Percentiles rank a stretch among this genome's conserved stretches.
Evolutionary conservation across 2,113 vertebrate genomes (phyloP).

Genomic region (Clinocottus analis): DNA sequence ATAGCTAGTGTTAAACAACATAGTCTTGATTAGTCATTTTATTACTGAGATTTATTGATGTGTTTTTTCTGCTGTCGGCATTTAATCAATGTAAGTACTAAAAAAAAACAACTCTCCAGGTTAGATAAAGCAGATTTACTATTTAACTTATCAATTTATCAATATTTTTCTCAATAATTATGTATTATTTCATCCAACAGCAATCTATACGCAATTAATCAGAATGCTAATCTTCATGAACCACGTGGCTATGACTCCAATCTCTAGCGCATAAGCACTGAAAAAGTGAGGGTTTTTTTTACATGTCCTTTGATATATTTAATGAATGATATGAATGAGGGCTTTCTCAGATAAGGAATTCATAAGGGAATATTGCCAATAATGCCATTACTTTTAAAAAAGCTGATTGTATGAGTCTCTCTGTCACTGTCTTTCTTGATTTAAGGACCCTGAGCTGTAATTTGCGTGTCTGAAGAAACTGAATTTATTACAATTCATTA

Average conservation of each 20-base stretch:
- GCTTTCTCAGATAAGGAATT: neutral
- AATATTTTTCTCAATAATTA: neutral
- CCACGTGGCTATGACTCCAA: no score
- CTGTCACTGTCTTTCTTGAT: neutral
- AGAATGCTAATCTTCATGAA: neutral
- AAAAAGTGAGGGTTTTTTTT: neutral
- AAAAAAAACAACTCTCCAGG: neutral
- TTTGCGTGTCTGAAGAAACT: neutral
- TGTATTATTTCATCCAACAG: neutral
- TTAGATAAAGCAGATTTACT: neutral
- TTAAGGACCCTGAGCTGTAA: neutral
- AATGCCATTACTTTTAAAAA: neutral
- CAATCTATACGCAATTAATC: neutral
- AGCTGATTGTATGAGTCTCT: neutral
- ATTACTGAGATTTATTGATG: constrained; percentile 8
- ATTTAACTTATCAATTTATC: no score
- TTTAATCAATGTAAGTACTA: neutral
- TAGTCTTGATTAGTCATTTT: constrained; percentile 24
- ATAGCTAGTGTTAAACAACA: constrained; percentile 6
- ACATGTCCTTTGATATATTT: no score
- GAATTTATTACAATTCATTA: neutral
- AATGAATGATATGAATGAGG: no score
- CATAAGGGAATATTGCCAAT: neutral
- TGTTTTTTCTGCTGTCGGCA: neutral
- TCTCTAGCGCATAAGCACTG: neutral